These are phyloP conservation scores for Sebastes minor DNA, from an alignment of 2,797 vertebrate genomes.

Conservation along the genomic window DNA sequence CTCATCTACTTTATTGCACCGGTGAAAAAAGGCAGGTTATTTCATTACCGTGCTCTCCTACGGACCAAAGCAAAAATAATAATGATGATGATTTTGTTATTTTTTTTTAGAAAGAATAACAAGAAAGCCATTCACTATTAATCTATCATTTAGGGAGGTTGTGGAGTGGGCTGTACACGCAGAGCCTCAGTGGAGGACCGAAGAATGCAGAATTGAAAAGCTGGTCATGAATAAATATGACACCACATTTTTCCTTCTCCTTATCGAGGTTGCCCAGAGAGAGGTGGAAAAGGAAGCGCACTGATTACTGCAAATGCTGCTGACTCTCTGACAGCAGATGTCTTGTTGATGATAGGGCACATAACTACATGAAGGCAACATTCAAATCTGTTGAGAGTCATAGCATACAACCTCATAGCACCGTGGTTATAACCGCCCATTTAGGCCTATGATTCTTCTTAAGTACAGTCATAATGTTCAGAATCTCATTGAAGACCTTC, in stretches of 20 bases:
- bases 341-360: slow-evolving; percentile 74
- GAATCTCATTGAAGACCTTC: slow-evolving; percentile 24
- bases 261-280: slow-evolving; percentile 80
- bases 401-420: slow-evolving; percentile 24
- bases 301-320: slow-evolving; percentile 73
- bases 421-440: slow-evolving; percentile 32
- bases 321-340: slow-evolving; percentile 76
- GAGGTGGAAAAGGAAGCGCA: slow-evolving; percentile 68
- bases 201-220: slow-evolving; percentile 67
- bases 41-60: slow-evolving; percentile 51
- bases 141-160: slow-evolving; percentile 44
- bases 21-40: slow-evolving; percentile 45
- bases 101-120: slow-evolving; percentile 54
- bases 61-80: slow-evolving; percentile 53
- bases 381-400: slow-evolving; percentile 59
- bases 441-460: slow-evolving; percentile 51
- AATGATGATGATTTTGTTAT: slow-evolving; percentile 47
- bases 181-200: slow-evolving; percentile 46
- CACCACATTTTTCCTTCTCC: slow-evolving; percentile 73
- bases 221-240: slow-evolving; percentile 84
- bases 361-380: slow-evolving; percentile 66
- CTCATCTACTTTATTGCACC: slow-evolving; percentile 72
- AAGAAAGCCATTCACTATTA: slow-evolving; percentile 60
- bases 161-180: slow-evolving; percentile 42
- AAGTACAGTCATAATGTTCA: slow-evolving; percentile 45